Evolutionary conservation across 2,113 vertebrate genomes (phyloP).

Genomic region (Myocastor coypus): DNA sequence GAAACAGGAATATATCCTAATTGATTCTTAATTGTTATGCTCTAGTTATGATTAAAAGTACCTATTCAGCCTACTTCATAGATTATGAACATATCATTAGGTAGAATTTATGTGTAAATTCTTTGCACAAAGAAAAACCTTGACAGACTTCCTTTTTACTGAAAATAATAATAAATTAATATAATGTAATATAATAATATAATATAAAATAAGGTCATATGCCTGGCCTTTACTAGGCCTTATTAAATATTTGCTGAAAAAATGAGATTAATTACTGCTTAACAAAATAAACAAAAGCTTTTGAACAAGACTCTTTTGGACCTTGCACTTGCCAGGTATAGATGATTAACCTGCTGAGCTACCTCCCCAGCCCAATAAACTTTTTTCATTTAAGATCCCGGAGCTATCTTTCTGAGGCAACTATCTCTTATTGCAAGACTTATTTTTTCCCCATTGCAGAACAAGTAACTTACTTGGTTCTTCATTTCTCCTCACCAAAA

Average conservation of each 20-base stretch:
- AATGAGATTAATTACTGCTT: not conserved
- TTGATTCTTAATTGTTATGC: not conserved
- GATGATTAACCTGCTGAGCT: too few relatives aligned
- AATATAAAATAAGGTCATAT: not conserved
- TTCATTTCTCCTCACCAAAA: slow-evolving; percentile 20
- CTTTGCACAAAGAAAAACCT: not conserved
- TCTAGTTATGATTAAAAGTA: not conserved
- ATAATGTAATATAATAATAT: not conserved
- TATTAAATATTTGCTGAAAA: not conserved
- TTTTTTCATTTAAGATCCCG: not conserved
- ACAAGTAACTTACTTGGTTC: not conserved
- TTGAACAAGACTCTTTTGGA: too few relatives aligned
- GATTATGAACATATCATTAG: not conserved
- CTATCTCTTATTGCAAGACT: not conserved
- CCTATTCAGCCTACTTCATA: not conserved
- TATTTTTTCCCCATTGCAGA: slow-evolving; percentile 33
- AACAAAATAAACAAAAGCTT: slow-evolving; percentile 1
- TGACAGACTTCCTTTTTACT: not conserved
- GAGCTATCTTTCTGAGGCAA: slow-evolving; percentile 23
- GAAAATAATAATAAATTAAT: not conserved
- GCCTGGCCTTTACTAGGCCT: not conserved
- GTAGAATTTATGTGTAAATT: not conserved
- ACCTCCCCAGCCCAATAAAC: not conserved
- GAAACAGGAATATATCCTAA: not conserved
- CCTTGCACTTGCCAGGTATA: too few relatives aligned